Percentiles rank a stretch among this genome's conserved stretches.
phyloP scores from a whole-genome alignment of 1,140 invertebrate species.

The Adoxophyes honmai region DNA sequence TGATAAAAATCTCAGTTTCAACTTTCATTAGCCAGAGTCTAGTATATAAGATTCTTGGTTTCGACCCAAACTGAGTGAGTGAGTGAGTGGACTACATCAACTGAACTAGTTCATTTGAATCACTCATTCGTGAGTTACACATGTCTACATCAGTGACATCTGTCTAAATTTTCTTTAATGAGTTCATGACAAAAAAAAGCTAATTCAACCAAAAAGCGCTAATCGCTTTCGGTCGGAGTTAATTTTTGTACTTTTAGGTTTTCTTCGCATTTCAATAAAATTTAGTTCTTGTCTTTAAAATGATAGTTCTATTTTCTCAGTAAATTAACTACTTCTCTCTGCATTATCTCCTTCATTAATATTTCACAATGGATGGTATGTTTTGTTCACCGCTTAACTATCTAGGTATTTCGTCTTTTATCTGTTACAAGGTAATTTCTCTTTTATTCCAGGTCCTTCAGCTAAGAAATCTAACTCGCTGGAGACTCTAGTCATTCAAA shows the following conservation, averaged over 20 bases:
- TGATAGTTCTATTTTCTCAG: neutral
- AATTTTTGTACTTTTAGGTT: conserved; percentile 14
- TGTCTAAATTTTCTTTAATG: too few relatives aligned
- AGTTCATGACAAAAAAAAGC: too few relatives aligned
- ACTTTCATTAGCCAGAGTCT: too few relatives aligned
- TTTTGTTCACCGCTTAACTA: conserved; percentile 14
- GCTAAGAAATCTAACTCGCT: conserved; percentile 58
- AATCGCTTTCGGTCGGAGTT: conserved; percentile 13
- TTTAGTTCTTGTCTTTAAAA: neutral
- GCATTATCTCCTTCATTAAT: neutral
- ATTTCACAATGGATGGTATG: conserved; percentile 30
- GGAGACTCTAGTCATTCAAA: conserved; percentile 57
- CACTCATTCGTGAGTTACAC: too few relatives aligned
- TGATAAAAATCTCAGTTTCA: too few relatives aligned
- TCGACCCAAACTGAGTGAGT: too few relatives aligned
- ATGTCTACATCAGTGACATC: too few relatives aligned
- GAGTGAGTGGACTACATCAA: too few relatives aligned
- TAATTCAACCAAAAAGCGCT: neutral
- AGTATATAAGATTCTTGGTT: too few relatives aligned
- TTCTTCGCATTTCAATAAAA: conserved; percentile 7
- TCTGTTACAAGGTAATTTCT: conserved; percentile 14
- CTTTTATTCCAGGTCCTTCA: conserved; percentile 40
- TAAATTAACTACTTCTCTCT: neutral
- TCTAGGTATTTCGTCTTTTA: conserved; percentile 1
- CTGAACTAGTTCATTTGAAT: too few relatives aligned